Evolutionary conservation across 2,888 invertebrate genomes (phyloP).

Genomic region (Ornithoptera priamus): DNA sequence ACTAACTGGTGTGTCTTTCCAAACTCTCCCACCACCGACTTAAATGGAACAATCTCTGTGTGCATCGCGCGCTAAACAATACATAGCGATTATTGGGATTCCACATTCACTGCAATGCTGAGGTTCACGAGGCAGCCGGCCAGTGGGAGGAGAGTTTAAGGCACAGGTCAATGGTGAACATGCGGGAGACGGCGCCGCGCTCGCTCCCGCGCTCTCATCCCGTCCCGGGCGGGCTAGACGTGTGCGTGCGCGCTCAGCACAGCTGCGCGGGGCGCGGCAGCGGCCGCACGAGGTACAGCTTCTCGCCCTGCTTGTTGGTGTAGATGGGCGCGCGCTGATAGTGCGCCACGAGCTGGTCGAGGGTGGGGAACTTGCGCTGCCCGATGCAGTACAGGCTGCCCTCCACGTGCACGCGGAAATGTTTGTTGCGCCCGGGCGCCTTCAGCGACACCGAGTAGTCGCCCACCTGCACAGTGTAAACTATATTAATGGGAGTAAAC

Average conservation of each 20-base stretch:
- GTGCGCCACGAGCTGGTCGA: conserved; percentile 98
- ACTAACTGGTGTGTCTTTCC: too few relatives aligned
- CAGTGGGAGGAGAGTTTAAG: too few relatives aligned
- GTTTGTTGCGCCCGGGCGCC: conserved; percentile 98
- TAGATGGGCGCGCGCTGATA: conserved; percentile 99
- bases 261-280: conserved; percentile 81
- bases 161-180: too few relatives aligned
- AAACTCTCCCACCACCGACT: too few relatives aligned
- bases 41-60: too few relatives aligned
- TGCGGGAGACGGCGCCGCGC: too few relatives aligned
- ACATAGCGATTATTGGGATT: too few relatives aligned
- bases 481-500: not conserved
- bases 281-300: conserved; percentile 96
- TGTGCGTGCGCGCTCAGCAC: conserved; percentile 46
- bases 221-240: too few relatives aligned
- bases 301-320: conserved; percentile 98
- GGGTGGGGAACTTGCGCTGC: conserved; percentile 96
- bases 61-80: too few relatives aligned
- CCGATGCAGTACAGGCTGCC: conserved; percentile 97
- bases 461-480: conserved; percentile 87
- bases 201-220: too few relatives aligned
- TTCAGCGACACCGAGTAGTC: conserved; percentile 99
- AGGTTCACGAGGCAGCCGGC: too few relatives aligned
- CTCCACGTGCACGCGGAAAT: conserved; percentile 98
- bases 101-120: too few relatives aligned